phyloP scores from a whole-genome alignment of 2,113 vertebrate species.

The Pseudorasbora parva region DNA sequence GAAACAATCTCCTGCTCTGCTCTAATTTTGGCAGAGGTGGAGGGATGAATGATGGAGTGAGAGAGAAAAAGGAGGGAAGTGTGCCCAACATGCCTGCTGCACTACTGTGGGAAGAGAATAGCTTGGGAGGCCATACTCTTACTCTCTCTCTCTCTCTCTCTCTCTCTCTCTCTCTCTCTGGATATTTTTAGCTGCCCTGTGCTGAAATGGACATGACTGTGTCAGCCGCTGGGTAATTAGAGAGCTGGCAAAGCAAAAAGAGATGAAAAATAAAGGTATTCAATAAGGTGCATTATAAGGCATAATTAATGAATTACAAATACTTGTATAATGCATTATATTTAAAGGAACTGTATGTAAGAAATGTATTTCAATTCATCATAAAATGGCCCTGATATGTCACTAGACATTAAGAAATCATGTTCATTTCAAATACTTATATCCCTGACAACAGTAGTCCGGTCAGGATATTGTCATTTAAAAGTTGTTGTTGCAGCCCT shows the following conservation, averaged over 20 bases:
- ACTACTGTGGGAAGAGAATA: conserved; percentile 17
- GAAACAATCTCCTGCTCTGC: conserved; percentile 23
- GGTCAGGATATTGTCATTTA: no score
- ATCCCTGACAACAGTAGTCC: no score
- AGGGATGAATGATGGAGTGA: conserved; percentile 35
- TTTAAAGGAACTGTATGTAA: no score
- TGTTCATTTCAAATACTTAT: no score
- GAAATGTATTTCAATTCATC: no score
- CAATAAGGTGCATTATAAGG: no score
- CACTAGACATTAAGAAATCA: no score
- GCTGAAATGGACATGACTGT: conserved; percentile 45
- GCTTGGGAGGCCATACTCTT: conserved; percentile 16
- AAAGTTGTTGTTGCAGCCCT: no score
- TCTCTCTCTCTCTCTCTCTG: not conserved
- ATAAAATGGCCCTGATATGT: no score
- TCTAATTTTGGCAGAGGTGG: conserved; percentile 38
- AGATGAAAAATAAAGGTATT: not conserved
- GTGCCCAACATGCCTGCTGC: not conserved
- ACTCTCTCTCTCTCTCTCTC: conserved; percentile 14
- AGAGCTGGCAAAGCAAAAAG: conserved; percentile 42
- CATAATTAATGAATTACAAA: no score
- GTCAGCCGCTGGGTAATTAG: conserved; percentile 55
- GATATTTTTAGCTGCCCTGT: conserved; percentile 56
- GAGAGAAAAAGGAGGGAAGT: conserved; percentile 19
- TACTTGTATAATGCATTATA: no score